phyloP scores from a whole-genome alignment of 2,113 vertebrate genomes.

The Cyanoderma ruficeps region DNA sequence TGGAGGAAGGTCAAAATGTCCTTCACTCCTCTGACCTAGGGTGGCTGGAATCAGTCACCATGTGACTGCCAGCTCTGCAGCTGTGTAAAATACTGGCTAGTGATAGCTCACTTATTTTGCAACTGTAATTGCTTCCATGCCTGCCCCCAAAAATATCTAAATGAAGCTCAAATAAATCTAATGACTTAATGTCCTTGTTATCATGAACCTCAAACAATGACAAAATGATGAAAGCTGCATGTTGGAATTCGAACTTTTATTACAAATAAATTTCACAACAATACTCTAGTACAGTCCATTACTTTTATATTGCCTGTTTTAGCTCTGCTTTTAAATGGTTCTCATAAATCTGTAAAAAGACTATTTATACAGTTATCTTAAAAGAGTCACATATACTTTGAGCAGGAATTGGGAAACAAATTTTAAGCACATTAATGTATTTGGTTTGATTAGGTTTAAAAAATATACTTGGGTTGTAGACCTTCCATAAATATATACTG shows the following conservation, averaged over 20 bases:
- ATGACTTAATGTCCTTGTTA: not conserved
- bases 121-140: not conserved
- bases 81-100: not conserved
- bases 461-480: not conserved
- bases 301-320: not conserved
- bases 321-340: not conserved
- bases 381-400: not conserved
- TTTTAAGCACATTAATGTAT: not conserved
- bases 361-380: not conserved
- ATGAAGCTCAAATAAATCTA: not conserved
- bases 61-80: not conserved
- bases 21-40: not conserved
- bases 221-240: not conserved
- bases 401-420: not conserved
- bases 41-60: not conserved
- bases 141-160: not conserved
- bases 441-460: not conserved
- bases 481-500: not conserved
- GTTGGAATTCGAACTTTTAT: not conserved
- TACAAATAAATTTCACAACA: constrained; percentile 12
- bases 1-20: not conserved
- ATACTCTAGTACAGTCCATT: not conserved
- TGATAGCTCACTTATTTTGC: not conserved
- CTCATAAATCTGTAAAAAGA: not conserved
- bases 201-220: not conserved